Evolutionary conservation across 1,140 invertebrate species (phyloP).

Genomic region (Archegozetes longisetosus): DNA sequence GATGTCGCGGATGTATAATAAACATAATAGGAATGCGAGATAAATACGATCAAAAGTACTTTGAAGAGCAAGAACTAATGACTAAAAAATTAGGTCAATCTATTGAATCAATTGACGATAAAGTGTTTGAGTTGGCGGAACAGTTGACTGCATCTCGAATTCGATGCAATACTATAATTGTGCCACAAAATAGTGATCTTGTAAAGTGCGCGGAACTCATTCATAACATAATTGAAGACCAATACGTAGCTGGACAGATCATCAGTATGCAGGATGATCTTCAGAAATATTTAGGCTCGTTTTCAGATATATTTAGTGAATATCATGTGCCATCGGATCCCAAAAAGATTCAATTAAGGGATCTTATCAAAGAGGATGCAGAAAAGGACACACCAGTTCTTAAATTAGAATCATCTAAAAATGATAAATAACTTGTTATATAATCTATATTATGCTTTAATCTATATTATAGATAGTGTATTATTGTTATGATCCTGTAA

Average conservation of each 20-base stretch:
- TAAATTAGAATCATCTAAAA: too few relatives aligned
- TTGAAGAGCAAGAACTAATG: slow-evolving; percentile 5
- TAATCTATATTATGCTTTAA: too few relatives aligned
- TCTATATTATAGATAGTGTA: too few relatives aligned
- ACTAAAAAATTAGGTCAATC: neutral
- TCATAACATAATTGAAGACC: slow-evolving; percentile 10
- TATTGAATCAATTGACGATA: slow-evolving; percentile 1
- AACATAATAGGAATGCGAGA: slow-evolving; percentile 1
- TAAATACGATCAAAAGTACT: slow-evolving; percentile 7
- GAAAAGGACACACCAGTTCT: too few relatives aligned
- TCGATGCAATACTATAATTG: slow-evolving; percentile 8
- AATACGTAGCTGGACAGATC: slow-evolving; percentile 10
- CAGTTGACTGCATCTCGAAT: slow-evolving; percentile 4
- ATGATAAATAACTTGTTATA: too few relatives aligned
- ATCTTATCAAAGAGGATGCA: too few relatives aligned
- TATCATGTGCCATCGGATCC: neutral
- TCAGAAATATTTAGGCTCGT: neutral
- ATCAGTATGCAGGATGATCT: slow-evolving; percentile 12
- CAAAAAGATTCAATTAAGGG: neutral
- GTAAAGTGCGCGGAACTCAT: neutral
- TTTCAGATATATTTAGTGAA: neutral
- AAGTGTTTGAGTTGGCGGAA: slow-evolving; percentile 7
- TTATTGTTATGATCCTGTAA: too few relatives aligned
- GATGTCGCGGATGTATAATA: slow-evolving; percentile 10
- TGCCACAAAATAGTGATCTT: neutral